Percentiles rank a stretch among this genome's conserved stretches.
Evolutionary conservation across 2,113 vertebrate species (phyloP).

Genomic region (Phycodurus eques): DNA sequence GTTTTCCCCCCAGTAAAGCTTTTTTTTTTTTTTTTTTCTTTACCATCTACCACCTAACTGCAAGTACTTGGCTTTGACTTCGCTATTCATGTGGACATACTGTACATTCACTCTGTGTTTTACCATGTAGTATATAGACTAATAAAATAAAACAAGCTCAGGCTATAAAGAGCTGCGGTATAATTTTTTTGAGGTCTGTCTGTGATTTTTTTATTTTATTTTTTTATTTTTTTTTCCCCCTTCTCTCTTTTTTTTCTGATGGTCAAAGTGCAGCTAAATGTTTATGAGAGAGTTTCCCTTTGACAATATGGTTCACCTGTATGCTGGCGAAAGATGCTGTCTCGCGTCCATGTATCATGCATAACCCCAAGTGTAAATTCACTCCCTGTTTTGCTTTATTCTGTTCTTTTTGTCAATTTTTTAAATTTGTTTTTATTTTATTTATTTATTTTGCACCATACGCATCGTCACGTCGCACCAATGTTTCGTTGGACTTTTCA

Average conservation of each 20-base stretch:
- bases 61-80: neutral
- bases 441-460: too few relatives aligned
- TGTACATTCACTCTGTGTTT: neutral
- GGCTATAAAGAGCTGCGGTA: neutral
- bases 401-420: too few relatives aligned
- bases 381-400: conserved; percentile 12
- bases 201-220: too few relatives aligned
- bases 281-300: conserved; percentile 37
- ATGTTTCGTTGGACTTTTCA: too few relatives aligned
- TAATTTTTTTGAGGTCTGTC: conserved; percentile 2
- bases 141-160: neutral
- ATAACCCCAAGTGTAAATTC: too few relatives aligned
- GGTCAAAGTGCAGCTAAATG: conserved; percentile 20
- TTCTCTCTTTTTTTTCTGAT: conserved; percentile 3
- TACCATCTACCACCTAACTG: neutral
- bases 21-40: neutral
- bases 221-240: neutral
- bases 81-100: neutral
- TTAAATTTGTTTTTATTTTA: too few relatives aligned
- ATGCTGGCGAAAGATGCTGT: neutral
- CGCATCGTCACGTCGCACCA: too few relatives aligned
- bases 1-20: neutral
- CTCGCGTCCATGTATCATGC: neutral
- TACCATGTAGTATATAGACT: neutral
- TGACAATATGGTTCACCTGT: conserved; percentile 34